Evolutionary conservation across 1,140 invertebrate species (phyloP).

Genomic region (Globodera ellingtonae): DNA sequence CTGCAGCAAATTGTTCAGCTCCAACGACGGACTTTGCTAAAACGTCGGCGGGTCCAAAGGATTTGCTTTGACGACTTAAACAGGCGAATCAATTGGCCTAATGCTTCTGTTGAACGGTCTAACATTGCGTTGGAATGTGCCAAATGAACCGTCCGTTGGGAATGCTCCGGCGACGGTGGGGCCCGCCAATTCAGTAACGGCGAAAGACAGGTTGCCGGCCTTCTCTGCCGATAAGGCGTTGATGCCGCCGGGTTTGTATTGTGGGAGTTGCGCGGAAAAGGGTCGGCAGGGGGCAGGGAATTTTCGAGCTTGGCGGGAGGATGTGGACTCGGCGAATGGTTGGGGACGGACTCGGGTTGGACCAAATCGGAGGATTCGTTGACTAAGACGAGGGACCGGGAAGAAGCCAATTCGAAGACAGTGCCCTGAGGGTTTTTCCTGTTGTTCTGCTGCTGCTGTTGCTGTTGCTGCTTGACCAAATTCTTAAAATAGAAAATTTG

Average conservation of each 20-base stretch:
- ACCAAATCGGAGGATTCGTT: background rate
- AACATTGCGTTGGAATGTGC: background rate
- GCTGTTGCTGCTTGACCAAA: slow-evolving; percentile 10
- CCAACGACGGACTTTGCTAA: background rate
- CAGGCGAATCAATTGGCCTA: background rate
- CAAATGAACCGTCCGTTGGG: background rate
- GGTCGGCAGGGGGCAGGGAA: background rate
- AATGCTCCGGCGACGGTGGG: too few relatives aligned
- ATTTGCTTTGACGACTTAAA: slow-evolving; percentile 31
- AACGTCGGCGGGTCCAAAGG: slow-evolving; percentile 24
- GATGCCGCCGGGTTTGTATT: background rate
- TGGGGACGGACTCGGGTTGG: background rate
- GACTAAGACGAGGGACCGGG: background rate
- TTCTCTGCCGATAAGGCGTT: slow-evolving; percentile 19
- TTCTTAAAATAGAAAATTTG: slow-evolving; percentile 18
- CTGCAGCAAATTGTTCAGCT: background rate
- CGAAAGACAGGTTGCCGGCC: background rate
- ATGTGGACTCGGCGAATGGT: slow-evolving; percentile 20
- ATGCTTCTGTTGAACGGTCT: background rate
- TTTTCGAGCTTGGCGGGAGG: background rate
- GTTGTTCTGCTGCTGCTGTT: background rate
- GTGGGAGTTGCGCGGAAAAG: slow-evolving; percentile 1
- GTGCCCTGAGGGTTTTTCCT: background rate
- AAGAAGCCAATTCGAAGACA: background rate
- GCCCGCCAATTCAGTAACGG: background rate